Percentiles rank a stretch among this genome's conserved stretches.
Conservation (phyloP, 2,113 vertebrate genomes). For the Athene cunicularia region DNA sequence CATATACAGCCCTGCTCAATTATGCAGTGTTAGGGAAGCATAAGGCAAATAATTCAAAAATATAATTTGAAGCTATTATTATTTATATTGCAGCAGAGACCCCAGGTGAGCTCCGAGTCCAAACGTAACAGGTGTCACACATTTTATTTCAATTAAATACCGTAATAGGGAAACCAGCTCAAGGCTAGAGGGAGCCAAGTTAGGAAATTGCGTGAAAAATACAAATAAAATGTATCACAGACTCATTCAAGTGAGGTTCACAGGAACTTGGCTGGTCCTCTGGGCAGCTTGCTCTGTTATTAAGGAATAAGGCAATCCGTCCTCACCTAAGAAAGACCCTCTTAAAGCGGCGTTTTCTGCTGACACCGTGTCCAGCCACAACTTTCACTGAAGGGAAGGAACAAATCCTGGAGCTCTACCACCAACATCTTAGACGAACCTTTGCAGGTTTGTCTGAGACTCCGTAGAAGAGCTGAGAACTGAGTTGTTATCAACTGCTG, state of each 20-base stretch:
- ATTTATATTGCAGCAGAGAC: neutral
- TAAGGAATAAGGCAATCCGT: neutral
- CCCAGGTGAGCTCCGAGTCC: neutral
- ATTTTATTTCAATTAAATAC: constrained; percentile 8
- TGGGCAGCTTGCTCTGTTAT: neutral
- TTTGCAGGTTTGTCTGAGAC: neutral
- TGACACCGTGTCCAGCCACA: neutral
- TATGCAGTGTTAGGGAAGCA: neutral
- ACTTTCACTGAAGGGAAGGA: neutral
- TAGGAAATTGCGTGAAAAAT: neutral
- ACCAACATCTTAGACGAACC: neutral
- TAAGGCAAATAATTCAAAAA: neutral
- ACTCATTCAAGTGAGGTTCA: neutral
- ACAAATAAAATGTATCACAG: neutral
- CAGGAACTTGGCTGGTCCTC: neutral
- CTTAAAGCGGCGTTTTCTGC: neutral
- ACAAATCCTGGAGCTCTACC: neutral
- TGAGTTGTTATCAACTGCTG: neutral
- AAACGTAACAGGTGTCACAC: neutral
- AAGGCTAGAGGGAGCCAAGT: neutral
- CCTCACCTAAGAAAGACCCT: neutral
- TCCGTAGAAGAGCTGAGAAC: neutral
- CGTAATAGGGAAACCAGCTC: neutral
- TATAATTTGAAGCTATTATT: neutral
- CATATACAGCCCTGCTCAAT: neutral